Percentiles rank a stretch among this genome's conserved stretches.
Conservation (phyloP, 2,888 invertebrate genomes). For the Drosophila glabriapex region DNA sequence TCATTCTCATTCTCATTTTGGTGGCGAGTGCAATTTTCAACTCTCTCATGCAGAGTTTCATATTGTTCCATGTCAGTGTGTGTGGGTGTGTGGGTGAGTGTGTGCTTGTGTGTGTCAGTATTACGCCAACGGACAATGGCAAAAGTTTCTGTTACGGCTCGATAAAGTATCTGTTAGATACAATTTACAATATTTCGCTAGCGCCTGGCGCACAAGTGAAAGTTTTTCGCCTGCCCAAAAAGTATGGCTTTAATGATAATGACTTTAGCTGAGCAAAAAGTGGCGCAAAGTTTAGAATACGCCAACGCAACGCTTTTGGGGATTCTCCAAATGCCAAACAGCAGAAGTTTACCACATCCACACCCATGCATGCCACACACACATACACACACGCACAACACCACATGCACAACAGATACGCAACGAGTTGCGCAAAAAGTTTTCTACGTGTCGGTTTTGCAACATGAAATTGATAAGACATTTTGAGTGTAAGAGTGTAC, state of each 20-base stretch:
- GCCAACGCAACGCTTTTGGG: conserved; percentile 75
- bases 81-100: conserved; percentile 16
- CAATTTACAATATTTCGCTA: conserved; percentile 75
- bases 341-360: conserved; percentile 57
- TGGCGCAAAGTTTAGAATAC: conserved; percentile 76
- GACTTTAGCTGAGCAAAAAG: conserved; percentile 76
- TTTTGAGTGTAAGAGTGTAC: conserved; percentile 16
- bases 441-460: conserved; percentile 70
- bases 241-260: conserved; percentile 79
- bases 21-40: conserved; percentile 56
- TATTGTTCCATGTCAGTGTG: background rate
- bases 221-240: conserved; percentile 66
- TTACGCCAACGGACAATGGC: conserved; percentile 76
- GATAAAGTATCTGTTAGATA: conserved; percentile 78
- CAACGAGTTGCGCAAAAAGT: conserved; percentile 65
- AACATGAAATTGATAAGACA: conserved; percentile 74
- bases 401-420: conserved; percentile 38
- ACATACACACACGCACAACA: conserved; percentile 9
- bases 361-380: conserved; percentile 14
- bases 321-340: conserved; percentile 71
- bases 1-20: conserved; percentile 54
- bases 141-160: conserved; percentile 76
- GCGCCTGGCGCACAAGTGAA: conserved; percentile 57
- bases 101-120: conserved; percentile 48
- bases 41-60: conserved; percentile 39